Percentiles rank a stretch among this genome's conserved stretches.
These are phyloP conservation scores for Drosophila putrida DNA, from an alignment of 2,888 invertebrate species.

Conservation along the genomic window DNA sequence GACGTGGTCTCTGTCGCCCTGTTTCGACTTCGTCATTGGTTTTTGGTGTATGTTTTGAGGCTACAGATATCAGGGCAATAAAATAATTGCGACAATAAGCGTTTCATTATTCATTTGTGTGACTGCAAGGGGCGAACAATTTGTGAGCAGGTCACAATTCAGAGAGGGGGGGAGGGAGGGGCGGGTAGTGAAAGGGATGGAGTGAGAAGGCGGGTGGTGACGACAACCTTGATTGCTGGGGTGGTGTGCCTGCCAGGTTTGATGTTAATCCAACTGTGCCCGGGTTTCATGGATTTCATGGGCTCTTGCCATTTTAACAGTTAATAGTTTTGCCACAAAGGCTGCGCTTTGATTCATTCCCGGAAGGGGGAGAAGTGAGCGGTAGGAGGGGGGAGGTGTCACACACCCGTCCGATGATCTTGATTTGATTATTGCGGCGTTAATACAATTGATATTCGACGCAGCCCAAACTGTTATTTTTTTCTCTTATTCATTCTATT, in stretches of 20 bases:
- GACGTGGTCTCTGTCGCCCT: not conserved
- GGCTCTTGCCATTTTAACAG: constrained; percentile 73
- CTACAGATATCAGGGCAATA: constrained; percentile 83
- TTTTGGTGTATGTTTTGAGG: constrained; percentile 77
- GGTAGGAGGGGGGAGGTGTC: constrained; percentile 40
- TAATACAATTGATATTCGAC: constrained; percentile 79
- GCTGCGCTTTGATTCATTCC: constrained; percentile 72
- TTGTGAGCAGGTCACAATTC: constrained; percentile 69
- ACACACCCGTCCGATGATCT: constrained; percentile 67
- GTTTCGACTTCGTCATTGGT: constrained; percentile 29
- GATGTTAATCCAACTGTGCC: constrained; percentile 76
- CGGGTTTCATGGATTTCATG: constrained; percentile 61
- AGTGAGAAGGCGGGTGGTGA: constrained; percentile 18
- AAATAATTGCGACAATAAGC: constrained; percentile 86
- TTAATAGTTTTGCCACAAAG: constrained; percentile 79
- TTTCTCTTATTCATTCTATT: constrained; percentile 21
- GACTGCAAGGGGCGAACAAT: constrained; percentile 77
- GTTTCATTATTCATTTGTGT: constrained; percentile 84
- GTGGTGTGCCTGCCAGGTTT: constrained; percentile 46
- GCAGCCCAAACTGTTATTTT: constrained; percentile 55
- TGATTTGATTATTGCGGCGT: constrained; percentile 80
- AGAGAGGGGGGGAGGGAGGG: constrained; percentile 3
- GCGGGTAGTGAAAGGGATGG: too few relatives aligned
- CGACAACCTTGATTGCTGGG: constrained; percentile 61
- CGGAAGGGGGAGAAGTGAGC: constrained; percentile 7